These are phyloP conservation scores for Decapterus maruadsi DNA, from an alignment of 2,797 vertebrate genomes.

Conservation along the genomic window DNA sequence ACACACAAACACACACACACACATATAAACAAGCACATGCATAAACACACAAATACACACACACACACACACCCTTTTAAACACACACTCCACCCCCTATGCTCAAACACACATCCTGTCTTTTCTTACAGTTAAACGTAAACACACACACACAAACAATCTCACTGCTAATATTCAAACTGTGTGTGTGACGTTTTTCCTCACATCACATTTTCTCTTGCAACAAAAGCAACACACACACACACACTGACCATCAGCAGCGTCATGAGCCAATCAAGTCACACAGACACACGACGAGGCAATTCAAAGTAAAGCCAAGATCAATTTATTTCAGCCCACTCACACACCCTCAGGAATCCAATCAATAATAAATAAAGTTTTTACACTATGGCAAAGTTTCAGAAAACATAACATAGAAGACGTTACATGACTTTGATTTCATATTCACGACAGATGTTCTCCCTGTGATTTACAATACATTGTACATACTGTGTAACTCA, in stretches of 20 bases:
- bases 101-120: constrained; percentile 68
- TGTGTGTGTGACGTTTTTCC: constrained; percentile 25
- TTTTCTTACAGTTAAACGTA: constrained; percentile 63
- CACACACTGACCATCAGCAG: constrained; percentile 26
- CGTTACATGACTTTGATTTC: constrained; percentile 5
- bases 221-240: constrained; percentile 6
- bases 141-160: constrained; percentile 38
- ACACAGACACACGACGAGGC: constrained; percentile 33
- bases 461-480: background rate
- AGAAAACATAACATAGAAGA: constrained; percentile 11
- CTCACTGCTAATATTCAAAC: constrained; percentile 39
- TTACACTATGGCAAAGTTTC: constrained; percentile 27
- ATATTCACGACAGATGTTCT: constrained; percentile 11
- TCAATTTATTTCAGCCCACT: constrained; percentile 71
- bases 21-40: constrained; percentile 32
- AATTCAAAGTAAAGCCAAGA: constrained; percentile 55
- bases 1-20: constrained; percentile 46
- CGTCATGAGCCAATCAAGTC: constrained; percentile 46
- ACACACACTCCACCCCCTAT: constrained; percentile 66
- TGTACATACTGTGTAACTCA: background rate
- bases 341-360: constrained; percentile 38
- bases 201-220: constrained; percentile 3
- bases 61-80: constrained; percentile 58
- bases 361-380: constrained; percentile 63
- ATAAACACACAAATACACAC: constrained; percentile 47